Conservation (phyloP, 2,797 vertebrate genomes). For the Pampus argenteus region DNA sequence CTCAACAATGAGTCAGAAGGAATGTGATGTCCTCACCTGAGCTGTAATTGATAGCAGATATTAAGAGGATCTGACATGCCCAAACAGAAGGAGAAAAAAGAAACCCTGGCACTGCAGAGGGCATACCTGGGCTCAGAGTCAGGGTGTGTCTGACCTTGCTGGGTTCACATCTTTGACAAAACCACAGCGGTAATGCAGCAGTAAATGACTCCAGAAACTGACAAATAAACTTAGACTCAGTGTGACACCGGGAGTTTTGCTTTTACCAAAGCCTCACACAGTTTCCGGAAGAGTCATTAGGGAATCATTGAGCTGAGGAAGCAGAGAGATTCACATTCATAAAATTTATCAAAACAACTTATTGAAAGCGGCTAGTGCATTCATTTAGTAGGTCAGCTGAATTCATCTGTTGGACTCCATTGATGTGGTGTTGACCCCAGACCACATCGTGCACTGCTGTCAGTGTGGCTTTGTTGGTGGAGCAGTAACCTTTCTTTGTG, state of each 20-base stretch:
- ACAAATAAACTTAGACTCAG: constrained; percentile 40
- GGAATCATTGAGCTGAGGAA: constrained; percentile 51
- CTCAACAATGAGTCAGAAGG: constrained; percentile 61
- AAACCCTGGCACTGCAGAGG: constrained; percentile 53
- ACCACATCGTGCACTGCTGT: constrained; percentile 60
- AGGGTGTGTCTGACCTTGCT: constrained; percentile 59
- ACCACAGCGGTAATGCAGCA: constrained; percentile 60
- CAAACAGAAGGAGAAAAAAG: constrained; percentile 31
- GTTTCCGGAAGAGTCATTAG: constrained; percentile 64
- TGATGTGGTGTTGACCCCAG: constrained; percentile 72
- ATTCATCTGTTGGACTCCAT: constrained; percentile 51
- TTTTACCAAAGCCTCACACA: constrained; percentile 20
- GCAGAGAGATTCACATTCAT: constrained; percentile 63
- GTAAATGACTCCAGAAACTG: constrained; percentile 55
- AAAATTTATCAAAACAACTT: constrained; percentile 69
- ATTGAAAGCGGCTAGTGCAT: constrained; percentile 57
- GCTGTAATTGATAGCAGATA: constrained; percentile 66
- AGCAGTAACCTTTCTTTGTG: constrained; percentile 78
- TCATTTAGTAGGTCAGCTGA: constrained; percentile 56
- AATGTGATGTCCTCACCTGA: constrained; percentile 75
- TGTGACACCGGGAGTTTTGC: constrained; percentile 19
- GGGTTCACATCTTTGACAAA: constrained; percentile 55
- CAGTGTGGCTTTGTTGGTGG: constrained; percentile 72
- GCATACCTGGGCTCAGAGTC: constrained; percentile 53
- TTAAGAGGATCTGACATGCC: constrained; percentile 61